Evolutionary conservation across 2,888 invertebrate species (phyloP), one percentile per base, ranked within the genome.

Genomic region (Meteorus colon): DNA sequence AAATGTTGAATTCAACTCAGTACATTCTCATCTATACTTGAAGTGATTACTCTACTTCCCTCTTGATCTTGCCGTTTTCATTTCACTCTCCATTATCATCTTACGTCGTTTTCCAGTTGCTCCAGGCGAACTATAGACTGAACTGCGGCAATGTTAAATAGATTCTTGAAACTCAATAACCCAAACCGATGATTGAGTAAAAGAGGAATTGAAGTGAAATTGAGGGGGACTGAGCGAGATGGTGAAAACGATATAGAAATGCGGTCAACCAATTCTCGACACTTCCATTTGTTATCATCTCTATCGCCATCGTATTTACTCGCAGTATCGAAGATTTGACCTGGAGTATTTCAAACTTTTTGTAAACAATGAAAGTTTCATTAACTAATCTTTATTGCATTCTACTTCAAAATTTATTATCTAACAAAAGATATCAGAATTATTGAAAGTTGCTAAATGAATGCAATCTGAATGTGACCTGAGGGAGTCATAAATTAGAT

Each of bases 141-240:
- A 77, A 73, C 78, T n/a, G 48, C 78, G 80, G 82, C 78, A 81
- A 82, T 82, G 83, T 82, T 83, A 81, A 83, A 82, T 81, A 82
- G 82, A 81, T 82, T 82, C 81, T 78, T 77, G 78, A 80, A 82
- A 82, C 81, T 82, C 82, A 81, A 82, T 82, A 82, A 81, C 48
- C 65, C 70, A 45, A 69, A 76, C 63, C 41, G 31, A 6, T 19
- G 19, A 19, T 19, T 55, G 19, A 55, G 24, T 19, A 24, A 55
- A 19, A 19, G 19, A 55, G 19, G n/a, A 55, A 55, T n/a, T 48
- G 48, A 48, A 48, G n/a, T 48, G 12, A 41, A 41, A 41, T 41
- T 8, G 41, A 45, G 55, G 45, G 55, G 45, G 24, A n/a, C 55
- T 29, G 27, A 16, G 14, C n/a, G 14, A 16, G 16, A 48, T 16